A percentile compares a stretch with the other conserved stretches of the same genome.
Evolutionary conservation across 2,888 invertebrate species (phyloP).

Genomic region (Microplitis manilae): DNA sequence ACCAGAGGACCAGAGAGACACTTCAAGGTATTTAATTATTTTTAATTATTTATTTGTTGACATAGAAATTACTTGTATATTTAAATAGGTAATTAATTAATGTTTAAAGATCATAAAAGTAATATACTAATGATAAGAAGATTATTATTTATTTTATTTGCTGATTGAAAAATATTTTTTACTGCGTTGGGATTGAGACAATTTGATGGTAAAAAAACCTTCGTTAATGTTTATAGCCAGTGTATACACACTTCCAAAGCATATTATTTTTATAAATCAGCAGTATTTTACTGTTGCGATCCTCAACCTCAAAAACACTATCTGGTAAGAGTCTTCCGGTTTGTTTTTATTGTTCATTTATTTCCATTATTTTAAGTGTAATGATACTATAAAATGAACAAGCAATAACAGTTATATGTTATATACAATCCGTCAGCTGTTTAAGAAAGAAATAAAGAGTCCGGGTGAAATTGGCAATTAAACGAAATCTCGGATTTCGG

Average conservation of each 20-base stretch:
- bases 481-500: constrained; percentile 11
- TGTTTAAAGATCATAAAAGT: neutral
- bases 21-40: neutral
- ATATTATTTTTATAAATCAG: neutral
- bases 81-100: neutral
- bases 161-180: neutral
- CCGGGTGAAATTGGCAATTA: constrained; percentile 5
- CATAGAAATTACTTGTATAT: neutral
- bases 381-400: neutral
- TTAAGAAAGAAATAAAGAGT: neutral
- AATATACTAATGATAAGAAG: neutral
- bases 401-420: neutral
- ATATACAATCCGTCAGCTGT: neutral
- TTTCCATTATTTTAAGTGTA: neutral
- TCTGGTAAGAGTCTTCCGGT: neutral
- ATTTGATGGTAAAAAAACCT: neutral
- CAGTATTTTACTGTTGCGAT: neutral
- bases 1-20: neutral
- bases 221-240: neutral
- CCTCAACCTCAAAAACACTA: neutral
- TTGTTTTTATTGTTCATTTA: neutral
- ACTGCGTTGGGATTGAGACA: neutral
- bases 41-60: neutral
- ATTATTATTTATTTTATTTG: neutral
- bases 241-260: neutral